A percentile compares a stretch with the other conserved stretches of the same genome.
These are phyloP conservation scores for Dolichopus griseipennis DNA, from an alignment of 2,888 invertebrate genomes.

Conservation along the genomic window DNA sequence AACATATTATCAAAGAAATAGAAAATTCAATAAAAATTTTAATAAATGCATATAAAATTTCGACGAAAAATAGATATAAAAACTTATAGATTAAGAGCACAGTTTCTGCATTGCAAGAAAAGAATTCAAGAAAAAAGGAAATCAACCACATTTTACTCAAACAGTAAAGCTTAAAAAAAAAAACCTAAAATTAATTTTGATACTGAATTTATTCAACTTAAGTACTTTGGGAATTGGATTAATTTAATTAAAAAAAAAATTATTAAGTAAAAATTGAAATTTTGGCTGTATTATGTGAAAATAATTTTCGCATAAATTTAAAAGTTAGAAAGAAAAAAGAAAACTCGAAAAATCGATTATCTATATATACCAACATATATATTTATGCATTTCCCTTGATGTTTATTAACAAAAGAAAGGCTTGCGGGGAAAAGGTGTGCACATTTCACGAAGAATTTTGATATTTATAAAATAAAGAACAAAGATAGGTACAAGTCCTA, in stretches of 20 bases:
- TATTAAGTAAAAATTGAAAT: not conserved
- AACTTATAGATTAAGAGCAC: not conserved
- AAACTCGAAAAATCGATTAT: not conserved
- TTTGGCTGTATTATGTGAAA: not conserved
- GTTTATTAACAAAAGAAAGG: not conserved
- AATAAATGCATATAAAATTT: conserved; percentile 6
- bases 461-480: not conserved
- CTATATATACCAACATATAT: not conserved
- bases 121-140: not conserved
- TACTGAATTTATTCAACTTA: not conserved
- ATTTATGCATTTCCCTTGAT: conserved; percentile 1
- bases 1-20: not conserved
- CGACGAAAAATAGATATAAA: not conserved
- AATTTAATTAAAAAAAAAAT: not conserved
- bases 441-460: not conserved
- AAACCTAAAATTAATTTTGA: not conserved
- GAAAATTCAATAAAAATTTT: not conserved
- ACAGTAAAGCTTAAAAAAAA: not conserved
- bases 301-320: not conserved
- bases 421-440: conserved; percentile 4
- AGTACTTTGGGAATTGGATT: not conserved
- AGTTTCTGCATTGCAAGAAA: not conserved
- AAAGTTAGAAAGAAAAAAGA: not conserved
- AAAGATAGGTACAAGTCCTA: not conserved
- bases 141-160: conserved; percentile 3